These are phyloP conservation scores for Spilarctia lutea DNA, from an alignment of 2,888 invertebrate genomes.

Conservation along the genomic window DNA sequence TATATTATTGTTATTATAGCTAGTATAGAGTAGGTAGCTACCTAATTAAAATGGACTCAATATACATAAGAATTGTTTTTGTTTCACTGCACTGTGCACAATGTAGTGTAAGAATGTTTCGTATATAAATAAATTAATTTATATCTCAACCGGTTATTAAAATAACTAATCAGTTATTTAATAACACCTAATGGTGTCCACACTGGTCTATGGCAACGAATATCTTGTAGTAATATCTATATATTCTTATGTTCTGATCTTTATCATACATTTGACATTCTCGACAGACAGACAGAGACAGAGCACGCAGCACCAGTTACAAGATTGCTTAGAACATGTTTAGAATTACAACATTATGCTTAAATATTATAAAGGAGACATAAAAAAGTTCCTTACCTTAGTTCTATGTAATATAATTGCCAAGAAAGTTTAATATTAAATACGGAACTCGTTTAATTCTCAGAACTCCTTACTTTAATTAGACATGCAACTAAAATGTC, in stretches of 20 bases:
- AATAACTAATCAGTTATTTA: not conserved
- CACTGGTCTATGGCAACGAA: not conserved
- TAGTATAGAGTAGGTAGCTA: not conserved
- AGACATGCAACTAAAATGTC: slow-evolving; percentile 8
- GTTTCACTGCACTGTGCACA: not conserved
- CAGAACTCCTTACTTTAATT: not conserved
- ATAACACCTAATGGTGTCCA: not conserved
- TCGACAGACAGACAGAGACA: too few relatives aligned
- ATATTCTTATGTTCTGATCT: not conserved
- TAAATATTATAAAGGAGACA: not conserved
- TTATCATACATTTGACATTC: not conserved
- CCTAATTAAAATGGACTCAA: not conserved
- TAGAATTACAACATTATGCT: not conserved
- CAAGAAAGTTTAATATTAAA: not conserved
- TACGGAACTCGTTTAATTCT: not conserved
- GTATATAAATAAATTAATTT: not conserved
- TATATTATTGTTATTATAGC: not conserved
- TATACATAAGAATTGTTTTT: not conserved
- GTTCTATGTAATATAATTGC: not conserved
- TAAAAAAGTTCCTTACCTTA: not conserved
- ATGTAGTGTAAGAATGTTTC: not conserved
- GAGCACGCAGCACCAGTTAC: not conserved
- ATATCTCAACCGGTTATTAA: not conserved
- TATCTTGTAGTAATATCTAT: not conserved
- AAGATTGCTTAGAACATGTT: not conserved